phyloP scores from a whole-genome alignment of 2,113 vertebrate genomes.

The Leucoraja erinaceus region DNA sequence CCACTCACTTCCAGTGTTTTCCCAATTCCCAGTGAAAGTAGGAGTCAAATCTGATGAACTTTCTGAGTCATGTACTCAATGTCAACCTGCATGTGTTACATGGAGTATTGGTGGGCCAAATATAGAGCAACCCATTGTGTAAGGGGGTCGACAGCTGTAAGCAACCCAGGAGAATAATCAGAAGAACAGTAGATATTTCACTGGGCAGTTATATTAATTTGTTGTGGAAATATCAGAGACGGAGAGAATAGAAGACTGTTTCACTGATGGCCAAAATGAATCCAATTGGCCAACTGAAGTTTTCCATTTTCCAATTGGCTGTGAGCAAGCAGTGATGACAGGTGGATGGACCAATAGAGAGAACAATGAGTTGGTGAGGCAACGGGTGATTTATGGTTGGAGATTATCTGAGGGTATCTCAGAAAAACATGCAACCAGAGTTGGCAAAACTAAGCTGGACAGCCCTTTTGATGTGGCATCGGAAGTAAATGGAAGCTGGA shows the following conservation, averaged over 20 bases:
- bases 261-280: background rate
- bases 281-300: background rate
- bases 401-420: background rate
- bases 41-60: background rate
- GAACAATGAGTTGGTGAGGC: background rate
- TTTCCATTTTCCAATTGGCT: background rate
- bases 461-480: background rate
- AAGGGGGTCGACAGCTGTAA: background rate
- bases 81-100: background rate
- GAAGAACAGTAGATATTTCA: too few species aligned
- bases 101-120: too few species aligned
- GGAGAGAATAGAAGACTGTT: background rate
- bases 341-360: background rate
- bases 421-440: background rate
- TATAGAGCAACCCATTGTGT: too few species aligned
- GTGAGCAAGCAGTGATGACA: background rate
- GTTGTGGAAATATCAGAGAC: background rate
- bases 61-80: background rate
- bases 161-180: background rate
- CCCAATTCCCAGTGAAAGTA: background rate
- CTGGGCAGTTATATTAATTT: background rate
- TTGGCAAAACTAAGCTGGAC: background rate
- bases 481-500: background rate
- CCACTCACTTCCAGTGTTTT: background rate
- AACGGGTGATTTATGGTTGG: background rate